Base-by-base conservation (phyloP, 2,797 vertebrate species). In the Sternarchorhynchus goeldii region DNA sequence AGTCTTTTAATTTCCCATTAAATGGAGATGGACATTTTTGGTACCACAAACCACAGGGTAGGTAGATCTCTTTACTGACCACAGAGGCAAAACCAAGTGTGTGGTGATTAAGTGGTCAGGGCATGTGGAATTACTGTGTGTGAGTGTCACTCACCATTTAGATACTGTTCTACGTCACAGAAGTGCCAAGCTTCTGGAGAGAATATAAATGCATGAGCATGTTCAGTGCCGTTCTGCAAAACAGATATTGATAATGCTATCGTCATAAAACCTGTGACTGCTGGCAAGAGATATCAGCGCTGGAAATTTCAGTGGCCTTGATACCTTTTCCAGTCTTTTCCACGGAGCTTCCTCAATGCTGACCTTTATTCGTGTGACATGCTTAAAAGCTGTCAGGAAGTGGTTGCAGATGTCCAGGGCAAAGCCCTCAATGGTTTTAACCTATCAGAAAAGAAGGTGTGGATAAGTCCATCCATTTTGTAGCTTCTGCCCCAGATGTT, bases 261-360 rank as follows among this genome's bases (percentile, higher is more conserved):
- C 68, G 50, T 76, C 75, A 77, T 20, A 64, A 64, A 34, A 20
- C 34, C 17, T 20, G 1, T 53, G 41, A 55, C 29, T 6, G 0
- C 0, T 31, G n/a, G 31, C 14, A 12, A 32, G 34, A 21, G 32
- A 29, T 12, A 50, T 50, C 45, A 68, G 5, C 2, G 20, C 8
- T 18, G 14, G 17, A 71, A 31, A 59, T 65, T 32, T 34, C 4
- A 70, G 17, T 32, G 20, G 2, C 56, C 31, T 32, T 53, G 14
- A 65, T 91, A 99, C 97, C 96, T 98, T 95, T 41, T 96, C 92
- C 71, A 98, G 84, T 82, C 93, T 93, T 84, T 88, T 96, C 96
- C 98, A 99, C 5, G 96, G 96, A 25, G 89, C 93, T 90, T 99
- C 95, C 83, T 97, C 93, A 86, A 97, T 85, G 21, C 93, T 91